These are phyloP conservation scores for Falco biarmicus DNA, from an alignment of 2,797 vertebrate species.

Conservation along the genomic window DNA sequence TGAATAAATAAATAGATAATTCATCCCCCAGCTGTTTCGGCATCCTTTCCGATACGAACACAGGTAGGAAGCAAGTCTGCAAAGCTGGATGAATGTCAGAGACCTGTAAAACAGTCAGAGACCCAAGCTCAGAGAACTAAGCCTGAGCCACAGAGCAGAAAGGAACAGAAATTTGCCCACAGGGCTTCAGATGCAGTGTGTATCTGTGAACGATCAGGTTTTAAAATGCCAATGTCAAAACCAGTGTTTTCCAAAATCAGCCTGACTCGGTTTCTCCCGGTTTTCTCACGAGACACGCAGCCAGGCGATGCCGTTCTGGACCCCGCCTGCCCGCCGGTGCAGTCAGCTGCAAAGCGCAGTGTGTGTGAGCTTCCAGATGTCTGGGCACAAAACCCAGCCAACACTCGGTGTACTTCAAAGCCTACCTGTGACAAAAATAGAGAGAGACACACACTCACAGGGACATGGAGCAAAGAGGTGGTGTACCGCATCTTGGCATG, in stretches of 20 bases:
- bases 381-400: neutral
- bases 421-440: neutral
- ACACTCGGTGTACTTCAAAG: neutral
- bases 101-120: neutral
- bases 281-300: neutral
- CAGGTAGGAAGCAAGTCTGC: neutral
- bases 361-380: neutral
- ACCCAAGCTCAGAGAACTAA: neutral
- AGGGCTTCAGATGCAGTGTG: neutral
- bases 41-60: neutral
- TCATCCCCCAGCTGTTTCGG: neutral
- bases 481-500: neutral
- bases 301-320: accelerated
- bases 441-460: no score
- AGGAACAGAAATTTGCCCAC: neutral
- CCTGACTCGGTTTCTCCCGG: neutral
- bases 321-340: neutral
- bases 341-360: neutral
- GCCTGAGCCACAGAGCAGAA: neutral
- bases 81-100: slow-evolving; percentile 20
- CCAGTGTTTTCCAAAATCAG: neutral
- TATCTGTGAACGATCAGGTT: neutral
- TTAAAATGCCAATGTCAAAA: neutral
- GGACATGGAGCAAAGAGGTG: neutral
- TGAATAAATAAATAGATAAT: slow-evolving; percentile 63